These are phyloP conservation scores for Sphenopsis melanotis DNA, from an alignment of 2,797 vertebrate genomes.

Conservation along the genomic window DNA sequence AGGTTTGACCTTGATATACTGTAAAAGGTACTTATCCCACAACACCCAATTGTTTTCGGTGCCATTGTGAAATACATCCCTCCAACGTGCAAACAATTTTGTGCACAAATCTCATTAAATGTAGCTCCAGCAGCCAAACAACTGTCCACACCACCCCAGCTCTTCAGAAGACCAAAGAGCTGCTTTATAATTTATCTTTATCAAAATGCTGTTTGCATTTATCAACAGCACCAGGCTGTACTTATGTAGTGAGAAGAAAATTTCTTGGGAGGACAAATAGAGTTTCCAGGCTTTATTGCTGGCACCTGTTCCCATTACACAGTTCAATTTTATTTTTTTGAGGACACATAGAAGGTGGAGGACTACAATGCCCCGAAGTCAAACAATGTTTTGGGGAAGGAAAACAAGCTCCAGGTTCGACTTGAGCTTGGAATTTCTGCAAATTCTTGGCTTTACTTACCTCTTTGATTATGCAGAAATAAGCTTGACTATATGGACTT, in stretches of 20 bases:
- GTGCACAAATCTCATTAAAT: conserved; percentile 60
- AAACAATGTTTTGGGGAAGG: background rate
- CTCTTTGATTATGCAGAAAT: background rate
- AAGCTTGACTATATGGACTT: background rate
- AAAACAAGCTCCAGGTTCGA: conserved; percentile 7
- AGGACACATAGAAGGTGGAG: background rate
- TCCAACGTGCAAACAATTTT: conserved; percentile 47
- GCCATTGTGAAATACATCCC: conserved; percentile 51
- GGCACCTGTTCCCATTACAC: conserved; percentile 33
- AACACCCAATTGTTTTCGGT: conserved; percentile 72
- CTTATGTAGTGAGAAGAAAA: conserved; percentile 1
- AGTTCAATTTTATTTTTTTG: background rate
- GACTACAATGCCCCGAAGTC: background rate
- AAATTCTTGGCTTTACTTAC: background rate
- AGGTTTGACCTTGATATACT: conserved; percentile 82
- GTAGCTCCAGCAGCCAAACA: conserved; percentile 47
- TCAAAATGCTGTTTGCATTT: conserved; percentile 40
- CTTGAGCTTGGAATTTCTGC: background rate
- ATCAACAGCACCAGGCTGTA: conserved; percentile 27
- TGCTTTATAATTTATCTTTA: conserved; percentile 56
- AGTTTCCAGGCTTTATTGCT: conserved; percentile 39
- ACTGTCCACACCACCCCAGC: conserved; percentile 3
- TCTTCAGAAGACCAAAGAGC: conserved; percentile 45
- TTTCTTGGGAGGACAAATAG: conserved; percentile 41
- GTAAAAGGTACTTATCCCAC: conserved; percentile 80